A percentile compares a stretch with the other conserved stretches of the same genome.
Evolutionary conservation across 2,888 invertebrate genomes (phyloP).

Genomic region (Argyra leucocephala): DNA sequence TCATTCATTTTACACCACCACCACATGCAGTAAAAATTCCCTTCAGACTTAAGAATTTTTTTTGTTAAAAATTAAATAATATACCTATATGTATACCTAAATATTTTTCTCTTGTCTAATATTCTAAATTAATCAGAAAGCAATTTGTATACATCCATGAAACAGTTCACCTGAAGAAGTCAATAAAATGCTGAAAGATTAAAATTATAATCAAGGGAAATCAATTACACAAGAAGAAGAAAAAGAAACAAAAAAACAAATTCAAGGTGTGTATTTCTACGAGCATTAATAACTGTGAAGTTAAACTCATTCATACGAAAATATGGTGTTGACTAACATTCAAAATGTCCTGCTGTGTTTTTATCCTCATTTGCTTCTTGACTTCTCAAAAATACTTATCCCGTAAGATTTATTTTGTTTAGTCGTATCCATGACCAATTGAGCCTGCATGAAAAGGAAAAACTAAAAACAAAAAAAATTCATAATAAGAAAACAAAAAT

Average conservation of each 20-base stretch:
- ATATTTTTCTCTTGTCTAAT: not conserved
- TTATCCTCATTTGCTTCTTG: not conserved
- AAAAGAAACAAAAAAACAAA: not conserved
- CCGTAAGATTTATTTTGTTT: not conserved
- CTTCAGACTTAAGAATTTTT: not conserved
- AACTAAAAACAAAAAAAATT: not conserved
- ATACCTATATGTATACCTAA: not conserved
- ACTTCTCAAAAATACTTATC: not conserved
- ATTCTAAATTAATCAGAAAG: constrained; percentile 1
- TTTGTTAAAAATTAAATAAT: not conserved
- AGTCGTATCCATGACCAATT: not conserved
- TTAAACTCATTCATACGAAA: not conserved
- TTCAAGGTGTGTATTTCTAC: not conserved
- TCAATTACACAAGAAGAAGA: not conserved
- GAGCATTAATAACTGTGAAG: not conserved
- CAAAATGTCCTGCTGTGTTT: constrained; percentile 2
- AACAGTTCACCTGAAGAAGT: not conserved
- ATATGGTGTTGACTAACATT: constrained; percentile 3
- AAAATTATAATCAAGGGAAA: constrained; percentile 1
- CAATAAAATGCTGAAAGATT: not conserved
- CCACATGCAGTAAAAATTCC: not conserved
- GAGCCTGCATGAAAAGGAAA: not conserved
- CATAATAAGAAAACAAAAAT: not conserved
- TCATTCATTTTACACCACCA: not conserved
- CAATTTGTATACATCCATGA: not conserved